These are phyloP conservation scores for Lepidocyrtoides sp. DNA, from an alignment of 2,888 invertebrate species.

Conservation along the genomic window DNA sequence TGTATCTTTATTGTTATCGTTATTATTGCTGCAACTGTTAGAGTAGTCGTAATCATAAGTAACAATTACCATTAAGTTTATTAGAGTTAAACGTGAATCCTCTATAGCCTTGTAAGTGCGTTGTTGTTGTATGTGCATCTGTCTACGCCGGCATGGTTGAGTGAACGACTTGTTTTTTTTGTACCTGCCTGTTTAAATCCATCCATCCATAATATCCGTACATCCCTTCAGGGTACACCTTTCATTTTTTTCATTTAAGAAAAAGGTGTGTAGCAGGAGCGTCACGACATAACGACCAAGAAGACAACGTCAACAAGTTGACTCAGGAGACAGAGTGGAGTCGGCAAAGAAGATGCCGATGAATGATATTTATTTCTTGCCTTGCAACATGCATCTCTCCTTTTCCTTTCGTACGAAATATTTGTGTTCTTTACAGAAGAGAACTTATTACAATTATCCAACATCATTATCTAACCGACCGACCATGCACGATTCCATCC, in stretches of 20 bases:
- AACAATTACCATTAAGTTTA: conserved; percentile 79
- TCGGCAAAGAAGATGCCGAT: conserved; percentile 72
- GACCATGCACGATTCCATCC: conserved; percentile 48
- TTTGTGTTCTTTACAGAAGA: background rate
- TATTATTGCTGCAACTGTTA: conserved; percentile 67
- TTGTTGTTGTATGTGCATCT: background rate
- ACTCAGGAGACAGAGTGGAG: conserved; percentile 78
- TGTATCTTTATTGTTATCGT: conserved; percentile 68
- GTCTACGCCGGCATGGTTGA: conserved; percentile 14
- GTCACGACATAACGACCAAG: conserved; percentile 55
- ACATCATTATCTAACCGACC: conserved; percentile 60
- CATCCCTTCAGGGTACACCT: conserved; percentile 67
- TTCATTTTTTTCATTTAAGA: conserved; percentile 35
- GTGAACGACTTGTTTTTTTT: conserved; percentile 64
- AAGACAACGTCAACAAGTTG: conserved; percentile 77
- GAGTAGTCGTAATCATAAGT: conserved; percentile 58
- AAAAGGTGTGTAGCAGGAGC: conserved; percentile 35
- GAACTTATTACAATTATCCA: conserved; percentile 56
- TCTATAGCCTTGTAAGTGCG: conserved; percentile 24
- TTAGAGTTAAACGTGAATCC: conserved; percentile 59
- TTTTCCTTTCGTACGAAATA: background rate
- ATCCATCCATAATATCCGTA: conserved; percentile 39
- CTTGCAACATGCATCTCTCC: background rate
- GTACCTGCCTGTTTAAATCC: conserved; percentile 51
- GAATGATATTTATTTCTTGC: conserved; percentile 52